Evolutionary conservation across 2,113 vertebrate genomes (phyloP), one percentile per base, ranked within the genome.

Genomic region (Holacanthus passer): DNA sequence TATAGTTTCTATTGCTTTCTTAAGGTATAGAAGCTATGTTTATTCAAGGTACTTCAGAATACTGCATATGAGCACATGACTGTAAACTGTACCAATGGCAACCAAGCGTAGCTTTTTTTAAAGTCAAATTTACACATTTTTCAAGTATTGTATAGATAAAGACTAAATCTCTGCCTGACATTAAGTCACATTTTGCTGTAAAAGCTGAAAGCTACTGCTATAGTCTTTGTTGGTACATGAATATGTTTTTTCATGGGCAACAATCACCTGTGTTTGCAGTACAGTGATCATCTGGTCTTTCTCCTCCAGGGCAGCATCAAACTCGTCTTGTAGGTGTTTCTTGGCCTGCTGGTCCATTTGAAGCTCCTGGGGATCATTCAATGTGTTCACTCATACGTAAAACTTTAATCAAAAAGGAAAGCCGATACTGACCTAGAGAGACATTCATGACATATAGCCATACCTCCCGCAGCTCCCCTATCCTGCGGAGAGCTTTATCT

Each of bases 341-440:
- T 99, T 99, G 37, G 98, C 96, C 89, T 98, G 97, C 67, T 99
- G 97, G 92, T 99, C 98, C 98, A 99, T 99, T 50, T 99, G 97
- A 22, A 99, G 96, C 86, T 99, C 98, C 98, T 99, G 73, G 2
- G 72, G 6, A 83, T 24, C 3, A 82, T 83, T 59, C 2, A 62
- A 29, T 32, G 59, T 17, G 10, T 50, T 77, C 2, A 82, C 6
- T 31, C 10, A 31, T n/a, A 45, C 0, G 0, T 14, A 19, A 59
- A 75, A 24, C 4, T 10, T 39, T 2, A 16, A 60, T 20, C 11
- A 60, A 72, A 62, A 48, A 72, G 71, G 13, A 27, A 65, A 32
- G 45, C 32, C 50, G 0, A 69, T 45, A 48, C 27, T 47, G 48
- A 75, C 5, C 13, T 20, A 13, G 14, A 82, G 16, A 69, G 12